Evolutionary conservation across 2,113 vertebrate genomes (phyloP).

Genomic region (Okapia johnstoni): DNA sequence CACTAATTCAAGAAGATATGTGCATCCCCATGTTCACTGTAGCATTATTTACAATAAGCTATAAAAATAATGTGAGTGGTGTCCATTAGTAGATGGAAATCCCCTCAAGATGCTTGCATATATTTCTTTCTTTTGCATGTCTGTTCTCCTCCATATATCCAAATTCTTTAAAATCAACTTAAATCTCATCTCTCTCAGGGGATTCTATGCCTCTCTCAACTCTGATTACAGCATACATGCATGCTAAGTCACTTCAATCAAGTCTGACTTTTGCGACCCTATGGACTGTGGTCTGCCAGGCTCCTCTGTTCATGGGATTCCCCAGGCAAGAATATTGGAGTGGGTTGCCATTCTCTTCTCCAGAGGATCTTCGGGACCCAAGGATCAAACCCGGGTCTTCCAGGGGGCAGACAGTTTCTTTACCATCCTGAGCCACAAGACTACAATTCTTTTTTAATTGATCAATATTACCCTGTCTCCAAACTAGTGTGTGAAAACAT

Average conservation of each 20-base stretch:
- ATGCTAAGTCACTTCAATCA: background rate
- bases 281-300: background rate
- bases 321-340: background rate
- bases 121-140: background rate
- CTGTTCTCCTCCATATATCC: background rate
- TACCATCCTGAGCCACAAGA: background rate
- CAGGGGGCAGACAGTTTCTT: background rate
- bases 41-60: background rate
- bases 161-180: background rate
- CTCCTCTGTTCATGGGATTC: background rate
- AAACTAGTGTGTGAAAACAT: background rate
- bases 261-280: background rate
- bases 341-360: background rate
- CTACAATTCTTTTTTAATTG: background rate
- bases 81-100: background rate
- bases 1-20: background rate
- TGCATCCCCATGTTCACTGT: background rate
- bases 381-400: background rate
- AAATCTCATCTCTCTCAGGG: background rate
- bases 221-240: background rate
- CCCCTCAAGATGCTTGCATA: background rate
- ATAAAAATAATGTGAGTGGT: background rate
- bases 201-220: background rate
- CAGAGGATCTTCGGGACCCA: background rate
- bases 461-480: background rate